These are phyloP conservation scores for Criorhina ranunculi DNA, from an alignment of 2,888 invertebrate genomes.

Conservation along the genomic window DNA sequence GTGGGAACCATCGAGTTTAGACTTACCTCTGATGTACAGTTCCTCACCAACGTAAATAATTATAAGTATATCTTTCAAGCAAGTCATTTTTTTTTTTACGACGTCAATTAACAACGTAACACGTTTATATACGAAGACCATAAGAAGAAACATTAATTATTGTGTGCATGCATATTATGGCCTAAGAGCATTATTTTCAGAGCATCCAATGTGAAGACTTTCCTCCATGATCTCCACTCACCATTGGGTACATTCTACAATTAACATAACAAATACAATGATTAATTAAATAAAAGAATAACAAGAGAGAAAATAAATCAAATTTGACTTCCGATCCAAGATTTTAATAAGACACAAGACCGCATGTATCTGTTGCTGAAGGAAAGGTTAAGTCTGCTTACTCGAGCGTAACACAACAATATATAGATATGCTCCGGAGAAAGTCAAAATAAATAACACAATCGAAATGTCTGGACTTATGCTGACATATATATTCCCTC, in stretches of 20 bases:
- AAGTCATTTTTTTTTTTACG: slow-evolving; percentile 1
- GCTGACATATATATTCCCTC: slow-evolving; percentile 43
- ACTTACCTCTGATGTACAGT: neutral
- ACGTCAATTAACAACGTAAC: slow-evolving; percentile 13
- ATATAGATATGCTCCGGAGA: slow-evolving; percentile 18
- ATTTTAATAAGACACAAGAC: too few relatives aligned
- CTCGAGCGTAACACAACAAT: slow-evolving; percentile 8
- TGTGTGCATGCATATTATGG: neutral
- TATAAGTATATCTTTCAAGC: neutral
- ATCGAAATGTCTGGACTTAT: slow-evolving; percentile 22
- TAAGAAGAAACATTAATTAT: slow-evolving; percentile 18
- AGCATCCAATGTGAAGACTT: slow-evolving; percentile 4
- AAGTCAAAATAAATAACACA: slow-evolving; percentile 42
- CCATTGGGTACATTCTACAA: neutral
- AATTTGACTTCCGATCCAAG: neutral
- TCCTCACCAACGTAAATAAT: neutral
- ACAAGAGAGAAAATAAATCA: slow-evolving; percentile 1
- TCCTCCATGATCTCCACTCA: slow-evolving; percentile 1
- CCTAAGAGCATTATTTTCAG: neutral
- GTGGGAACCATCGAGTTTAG: too few relatives aligned
- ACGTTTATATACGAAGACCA: neutral
- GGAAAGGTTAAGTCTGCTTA: slow-evolving; percentile 26
- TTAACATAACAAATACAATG: slow-evolving; percentile 12
- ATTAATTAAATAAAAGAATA: slow-evolving; percentile 5
- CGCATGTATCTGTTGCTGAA: neutral